Base-by-base conservation (phyloP, 64 coral and sea anemone species). In the Dendronephthya gigantea region DNA sequence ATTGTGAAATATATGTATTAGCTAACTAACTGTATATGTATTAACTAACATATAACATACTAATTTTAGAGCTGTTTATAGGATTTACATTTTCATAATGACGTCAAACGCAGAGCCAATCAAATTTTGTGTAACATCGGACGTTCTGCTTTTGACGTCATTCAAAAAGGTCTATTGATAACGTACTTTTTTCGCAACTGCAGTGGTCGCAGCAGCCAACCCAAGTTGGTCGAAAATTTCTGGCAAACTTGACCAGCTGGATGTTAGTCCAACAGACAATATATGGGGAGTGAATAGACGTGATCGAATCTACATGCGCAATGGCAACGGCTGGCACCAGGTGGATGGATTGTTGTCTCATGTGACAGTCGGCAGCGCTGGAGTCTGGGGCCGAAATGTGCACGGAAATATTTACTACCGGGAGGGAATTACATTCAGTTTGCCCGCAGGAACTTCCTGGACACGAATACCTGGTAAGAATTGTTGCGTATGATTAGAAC, bases 181-280 rank as follows among this genome's bases (percentile, higher is more conserved):
- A n/a, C n/a, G n/a, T n/a, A n/a, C 41, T 45, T 11, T 45, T 45
- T 11, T 45, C 41, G n/a, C n/a, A n/a, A 45, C 41, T 45, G 11
- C 41, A 45, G 41, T 45, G 4, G 41, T 45, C 41, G 41, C 41
- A 6, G 58, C 19, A 66, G 35, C 37, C 62, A 51, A 37, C 27
- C 55, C 49, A 16, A 55, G 37, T 35, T 86, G 84, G 84, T 56
- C 27, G 84, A 50, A 19, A 39, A 59, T 86, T n/a, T 7, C 84
- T 19, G 55, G 84, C 29, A 35, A 9, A n/a, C 7, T 86, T 0
- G 66, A 32, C 14, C 84, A 86, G 27, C 50, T 86, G 10, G 84
- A 86, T 17, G 22, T n/a, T 0, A 51, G 84, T 11, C 43, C 83
- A 13, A 50, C 48, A 34, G 56, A 59, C 25, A 23, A 29, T 6